Base-by-base conservation (phyloP, 2,888 invertebrate species). In the Cerceris rybyensis region DNA sequence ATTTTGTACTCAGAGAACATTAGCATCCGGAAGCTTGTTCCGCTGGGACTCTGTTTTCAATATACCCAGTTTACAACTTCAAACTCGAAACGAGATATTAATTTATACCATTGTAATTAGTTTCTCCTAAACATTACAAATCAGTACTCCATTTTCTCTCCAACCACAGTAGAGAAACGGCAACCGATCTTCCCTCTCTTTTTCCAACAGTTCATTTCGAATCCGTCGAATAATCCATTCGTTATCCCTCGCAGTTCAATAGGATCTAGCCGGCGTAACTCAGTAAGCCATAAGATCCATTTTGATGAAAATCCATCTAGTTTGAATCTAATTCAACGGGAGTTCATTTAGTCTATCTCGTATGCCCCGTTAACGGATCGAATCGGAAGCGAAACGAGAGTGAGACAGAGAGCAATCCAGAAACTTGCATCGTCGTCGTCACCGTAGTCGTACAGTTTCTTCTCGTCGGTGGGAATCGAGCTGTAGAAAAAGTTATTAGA, bases 401-500 rank as follows among this genome's bases (percentile, higher is more conserved):
- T n/a, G 6, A 50, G 6, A 17, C 2, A 63, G 16, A 7, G n/a
- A 42, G 4, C 2, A 39, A 0, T 6, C 14, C 11, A 57, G 70
- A 11, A 17, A 61, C 50, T 57, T n/a, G 13, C 28, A 17, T 7
- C 17, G 7, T 7, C 55, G 7, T 7, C 52, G 52, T 13, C 9
- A 2, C 2, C 52, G 13, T 14, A 14, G 7, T n/a, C 52, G 13
- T 14, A 14, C n/a, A 52, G 9, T 13, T n/a, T 7, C 52, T 52
- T 13, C 8, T 28, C n/a, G 52, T 61, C 60, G 52, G 39, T 57
- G 60, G 42, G 66, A 58, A 72, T 67, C 49, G 63, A 55, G 54
- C 9, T 7, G 6, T 41, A 46, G 54, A 72, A 70, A 68, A 65
- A 69, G 79, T 83, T 84, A 81, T 83, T 84, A 79, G 79, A 83